Percentiles rank a stretch among this genome's conserved stretches.
Evolutionary conservation across 2,113 vertebrate species (phyloP).

Genomic region (Phylloscopus whistleri): DNA sequence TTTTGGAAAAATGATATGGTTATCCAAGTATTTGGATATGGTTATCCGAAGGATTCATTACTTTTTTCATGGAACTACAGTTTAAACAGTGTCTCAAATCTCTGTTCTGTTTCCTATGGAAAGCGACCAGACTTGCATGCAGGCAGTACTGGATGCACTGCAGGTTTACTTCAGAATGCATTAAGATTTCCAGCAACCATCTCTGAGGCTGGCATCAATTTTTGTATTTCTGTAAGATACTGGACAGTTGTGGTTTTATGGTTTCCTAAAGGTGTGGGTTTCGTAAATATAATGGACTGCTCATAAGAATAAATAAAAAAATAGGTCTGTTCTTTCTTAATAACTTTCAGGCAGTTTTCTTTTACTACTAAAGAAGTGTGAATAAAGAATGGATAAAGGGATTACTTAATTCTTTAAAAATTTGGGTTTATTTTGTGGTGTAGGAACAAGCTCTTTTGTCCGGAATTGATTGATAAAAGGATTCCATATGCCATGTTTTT

Average conservation of each 20-base stretch:
- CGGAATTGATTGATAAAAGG: neutral
- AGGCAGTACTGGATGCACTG: neutral
- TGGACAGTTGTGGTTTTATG: neutral
- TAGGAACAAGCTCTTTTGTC: neutral
- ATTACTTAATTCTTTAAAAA: neutral
- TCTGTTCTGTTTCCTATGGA: neutral
- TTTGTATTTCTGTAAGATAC: neutral
- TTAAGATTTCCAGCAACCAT: neutral
- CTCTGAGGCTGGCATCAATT: neutral
- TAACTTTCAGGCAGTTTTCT: neutral
- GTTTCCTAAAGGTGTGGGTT: neutral
- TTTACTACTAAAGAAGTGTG: neutral
- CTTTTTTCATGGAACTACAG: neutral
- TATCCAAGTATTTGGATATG: neutral
- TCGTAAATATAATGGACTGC: neutral
- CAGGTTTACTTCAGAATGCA: neutral
- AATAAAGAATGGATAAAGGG: neutral
- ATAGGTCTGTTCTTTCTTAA: neutral
- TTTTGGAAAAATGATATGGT: neutral
- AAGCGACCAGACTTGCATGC: neutral
- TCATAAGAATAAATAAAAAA: neutral
- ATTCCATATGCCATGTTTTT: neutral
- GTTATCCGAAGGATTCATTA: neutral
- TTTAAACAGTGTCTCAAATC: neutral
- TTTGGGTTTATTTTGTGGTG: neutral